phyloP scores from a whole-genome alignment of 2,113 vertebrate species.

The Grammomys dolichurus region DNA sequence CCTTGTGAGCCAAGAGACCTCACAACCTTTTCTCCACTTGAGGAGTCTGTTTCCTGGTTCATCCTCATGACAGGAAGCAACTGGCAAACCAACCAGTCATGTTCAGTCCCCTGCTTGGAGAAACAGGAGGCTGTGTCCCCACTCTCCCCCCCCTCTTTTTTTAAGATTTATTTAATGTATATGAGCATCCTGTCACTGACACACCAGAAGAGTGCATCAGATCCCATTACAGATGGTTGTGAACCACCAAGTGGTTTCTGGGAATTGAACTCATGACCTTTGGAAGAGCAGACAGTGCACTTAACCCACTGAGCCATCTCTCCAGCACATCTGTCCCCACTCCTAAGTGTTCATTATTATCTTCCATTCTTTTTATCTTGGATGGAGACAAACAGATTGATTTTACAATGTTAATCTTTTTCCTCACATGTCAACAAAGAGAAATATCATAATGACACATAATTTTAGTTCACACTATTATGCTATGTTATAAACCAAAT shows the following conservation, averaged over 20 bases:
- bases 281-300: too few species aligned
- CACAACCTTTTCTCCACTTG: background rate
- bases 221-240: too few species aligned
- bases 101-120: background rate
- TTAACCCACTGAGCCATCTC: too few species aligned
- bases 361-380: slow-evolving; percentile 5
- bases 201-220: too few species aligned
- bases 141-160: background rate
- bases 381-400: background rate
- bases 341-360: background rate
- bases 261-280: too few species aligned
- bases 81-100: background rate
- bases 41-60: background rate
- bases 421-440: background rate
- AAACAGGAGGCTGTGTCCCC: background rate
- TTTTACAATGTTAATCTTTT: background rate
- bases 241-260: too few species aligned
- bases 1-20: background rate
- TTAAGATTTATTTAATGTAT: too few species aligned
- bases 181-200: too few species aligned
- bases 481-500: slow-evolving; percentile 12
- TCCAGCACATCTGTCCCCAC: background rate
- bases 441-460: background rate
- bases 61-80: background rate
- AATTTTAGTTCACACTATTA: background rate